Conservation (phyloP, 2,113 vertebrate species). For the Stomatorhinus ivindoensis region DNA sequence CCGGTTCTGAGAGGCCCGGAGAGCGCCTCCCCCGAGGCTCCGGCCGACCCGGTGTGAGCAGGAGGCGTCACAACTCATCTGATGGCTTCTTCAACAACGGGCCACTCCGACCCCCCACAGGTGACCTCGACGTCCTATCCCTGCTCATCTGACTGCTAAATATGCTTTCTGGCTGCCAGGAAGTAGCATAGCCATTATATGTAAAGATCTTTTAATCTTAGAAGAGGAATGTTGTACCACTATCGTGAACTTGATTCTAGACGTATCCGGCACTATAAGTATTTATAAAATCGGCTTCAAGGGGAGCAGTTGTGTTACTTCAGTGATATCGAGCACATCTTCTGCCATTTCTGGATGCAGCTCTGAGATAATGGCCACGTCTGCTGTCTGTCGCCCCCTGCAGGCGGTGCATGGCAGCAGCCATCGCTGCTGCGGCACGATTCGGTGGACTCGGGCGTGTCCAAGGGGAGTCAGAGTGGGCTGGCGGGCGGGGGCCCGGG, state of each 20-base stretch:
- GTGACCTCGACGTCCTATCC: constrained; percentile 45
- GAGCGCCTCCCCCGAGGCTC: constrained; percentile 89
- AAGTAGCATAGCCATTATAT: background rate
- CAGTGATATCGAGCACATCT: background rate
- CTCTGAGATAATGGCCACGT: background rate
- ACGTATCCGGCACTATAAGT: background rate
- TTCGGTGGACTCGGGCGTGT: constrained; percentile 97
- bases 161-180: background rate
- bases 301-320: background rate
- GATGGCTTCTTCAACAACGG: constrained; percentile 99
- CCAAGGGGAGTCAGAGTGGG: constrained; percentile 83
- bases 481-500: constrained; percentile 68
- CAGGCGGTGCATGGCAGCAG: constrained; percentile 90
- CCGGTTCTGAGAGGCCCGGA: constrained; percentile 90
- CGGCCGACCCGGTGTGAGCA: constrained; percentile 80
- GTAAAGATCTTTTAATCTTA: background rate
- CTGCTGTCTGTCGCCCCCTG: background rate
- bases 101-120: constrained; percentile 80
- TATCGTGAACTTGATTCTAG: background rate
- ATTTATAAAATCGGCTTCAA: background rate
- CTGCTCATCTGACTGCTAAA: background rate
- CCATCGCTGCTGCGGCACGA: constrained; percentile 91
- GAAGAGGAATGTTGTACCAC: background rate
- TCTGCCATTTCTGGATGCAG: background rate
- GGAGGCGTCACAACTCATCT: constrained; percentile 94